Evolutionary conservation across 2,888 invertebrate genomes (phyloP).

Genomic region (Tortrix viridana): DNA sequence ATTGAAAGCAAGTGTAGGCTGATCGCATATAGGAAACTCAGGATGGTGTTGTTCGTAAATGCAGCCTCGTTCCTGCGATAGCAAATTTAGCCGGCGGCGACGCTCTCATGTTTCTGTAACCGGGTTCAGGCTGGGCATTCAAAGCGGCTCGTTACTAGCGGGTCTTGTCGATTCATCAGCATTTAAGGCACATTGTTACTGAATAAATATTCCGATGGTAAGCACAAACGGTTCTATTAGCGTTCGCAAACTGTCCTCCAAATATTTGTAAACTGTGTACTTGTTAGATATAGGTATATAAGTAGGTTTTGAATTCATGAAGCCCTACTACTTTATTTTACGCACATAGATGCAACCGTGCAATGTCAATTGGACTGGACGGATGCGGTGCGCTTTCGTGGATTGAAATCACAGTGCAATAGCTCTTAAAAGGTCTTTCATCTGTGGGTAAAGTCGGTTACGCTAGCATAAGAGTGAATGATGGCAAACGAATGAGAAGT

Average conservation of each 20-base stretch:
- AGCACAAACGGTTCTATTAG: constrained; percentile 22
- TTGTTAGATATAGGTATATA: not conserved
- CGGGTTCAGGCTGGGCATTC: constrained; percentile 6
- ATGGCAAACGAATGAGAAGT: too few species aligned
- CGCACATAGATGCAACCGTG: too few species aligned
- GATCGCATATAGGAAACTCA: constrained; percentile 13
- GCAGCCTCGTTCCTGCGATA: constrained; percentile 8
- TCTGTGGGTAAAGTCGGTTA: too few species aligned
- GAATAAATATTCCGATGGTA: constrained; percentile 14
- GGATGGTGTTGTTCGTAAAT: constrained; percentile 20
- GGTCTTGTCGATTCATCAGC: constrained; percentile 29
- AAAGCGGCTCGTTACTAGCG: constrained; percentile 17
- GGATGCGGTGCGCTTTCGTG: too few species aligned
- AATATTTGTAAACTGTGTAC: constrained; percentile 8
- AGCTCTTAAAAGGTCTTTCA: too few species aligned
- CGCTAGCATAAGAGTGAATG: too few species aligned
- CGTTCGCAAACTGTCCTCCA: constrained; percentile 6
- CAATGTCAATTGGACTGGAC: too few species aligned
- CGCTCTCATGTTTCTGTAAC: constrained; percentile 5
- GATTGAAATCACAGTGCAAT: too few species aligned
- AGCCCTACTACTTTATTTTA: too few species aligned
- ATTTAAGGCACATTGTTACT: constrained; percentile 17
- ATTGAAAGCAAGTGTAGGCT: constrained; percentile 22
- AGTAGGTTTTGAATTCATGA: not conserved
- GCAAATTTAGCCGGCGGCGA: constrained; percentile 22